phyloP scores from a whole-genome alignment of 2,113 vertebrate genomes.

The Penelope pileata region DNA sequence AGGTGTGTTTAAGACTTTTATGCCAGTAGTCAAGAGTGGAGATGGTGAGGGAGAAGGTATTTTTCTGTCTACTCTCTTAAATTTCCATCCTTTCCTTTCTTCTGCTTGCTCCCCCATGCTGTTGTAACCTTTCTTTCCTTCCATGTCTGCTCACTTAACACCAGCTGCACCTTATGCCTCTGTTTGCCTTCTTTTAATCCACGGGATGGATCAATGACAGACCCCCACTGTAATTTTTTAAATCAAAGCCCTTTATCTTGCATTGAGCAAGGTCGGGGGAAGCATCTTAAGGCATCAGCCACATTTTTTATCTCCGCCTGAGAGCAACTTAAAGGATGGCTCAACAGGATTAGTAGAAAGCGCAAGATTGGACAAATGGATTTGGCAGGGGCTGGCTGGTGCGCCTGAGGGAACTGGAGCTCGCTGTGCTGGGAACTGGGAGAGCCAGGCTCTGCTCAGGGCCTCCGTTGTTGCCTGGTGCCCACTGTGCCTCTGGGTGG shows the following conservation, averaged over 20 bases:
- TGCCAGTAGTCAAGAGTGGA: not conserved
- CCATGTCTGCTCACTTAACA: not conserved
- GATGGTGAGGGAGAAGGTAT: not conserved
- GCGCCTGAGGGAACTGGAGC: slow-evolving; percentile 33
- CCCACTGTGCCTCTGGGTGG: not conserved
- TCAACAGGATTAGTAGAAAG: slow-evolving; percentile 63
- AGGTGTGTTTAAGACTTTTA: not conserved
- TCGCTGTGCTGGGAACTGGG: not conserved
- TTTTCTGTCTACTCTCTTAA: not conserved
- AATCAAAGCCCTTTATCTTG: slow-evolving; percentile 65
- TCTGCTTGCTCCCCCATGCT: not conserved
- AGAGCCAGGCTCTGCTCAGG: not conserved
- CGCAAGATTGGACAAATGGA: slow-evolving; percentile 53
- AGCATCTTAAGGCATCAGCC: slow-evolving; percentile 42
- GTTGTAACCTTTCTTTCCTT: not conserved
- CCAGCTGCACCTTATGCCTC: not conserved
- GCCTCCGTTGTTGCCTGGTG: not conserved
- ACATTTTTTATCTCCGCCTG: slow-evolving; percentile 53
- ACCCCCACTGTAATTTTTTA: slow-evolving; percentile 50
- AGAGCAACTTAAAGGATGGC: slow-evolving; percentile 60
- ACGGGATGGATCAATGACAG: slow-evolving; percentile 3
- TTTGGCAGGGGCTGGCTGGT: slow-evolving; percentile 66
- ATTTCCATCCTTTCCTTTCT: not conserved
- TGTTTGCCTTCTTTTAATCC: slow-evolving; percentile 49
- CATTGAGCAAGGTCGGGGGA: slow-evolving; percentile 54